A percentile compares a stretch with the other conserved stretches of the same genome.
These are phyloP conservation scores for Distichodus sexfasciatus DNA, from an alignment of 2,797 vertebrate species.

Conservation along the genomic window DNA sequence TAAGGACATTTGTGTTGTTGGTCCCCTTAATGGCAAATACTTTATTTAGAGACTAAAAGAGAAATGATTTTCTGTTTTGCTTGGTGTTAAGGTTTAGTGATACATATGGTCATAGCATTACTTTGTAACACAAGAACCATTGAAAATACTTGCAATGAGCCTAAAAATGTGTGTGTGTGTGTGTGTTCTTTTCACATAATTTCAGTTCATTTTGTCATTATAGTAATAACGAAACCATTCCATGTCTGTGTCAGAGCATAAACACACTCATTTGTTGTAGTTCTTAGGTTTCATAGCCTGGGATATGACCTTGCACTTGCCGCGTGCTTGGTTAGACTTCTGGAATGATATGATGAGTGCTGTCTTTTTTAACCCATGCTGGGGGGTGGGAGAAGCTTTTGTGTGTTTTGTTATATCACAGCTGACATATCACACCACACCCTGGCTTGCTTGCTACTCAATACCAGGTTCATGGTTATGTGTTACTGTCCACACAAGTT, in stretches of 20 bases:
- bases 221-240: conserved; percentile 12
- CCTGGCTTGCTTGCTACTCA: conserved; percentile 6
- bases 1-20: too few relatives aligned
- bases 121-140: too few relatives aligned
- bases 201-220: background rate
- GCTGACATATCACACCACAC: conserved; percentile 22
- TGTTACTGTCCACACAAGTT: conserved; percentile 5
- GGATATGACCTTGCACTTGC: conserved; percentile 38
- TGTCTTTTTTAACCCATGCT: conserved; percentile 17
- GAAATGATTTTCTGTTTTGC: too few relatives aligned
- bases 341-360: conserved; percentile 31
- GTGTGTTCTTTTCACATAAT: too few relatives aligned
- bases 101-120: too few relatives aligned
- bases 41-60: too few relatives aligned
- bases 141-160: too few relatives aligned
- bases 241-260: too few relatives aligned
- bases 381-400: background rate
- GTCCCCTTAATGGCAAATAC: too few relatives aligned
- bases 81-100: too few relatives aligned
- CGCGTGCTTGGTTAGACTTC: conserved; percentile 33
- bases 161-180: background rate
- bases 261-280: background rate
- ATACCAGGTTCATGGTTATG: background rate
- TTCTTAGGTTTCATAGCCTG: conserved; percentile 15
- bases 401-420: conserved; percentile 18